Percentiles rank a stretch among this genome's conserved stretches.
Conservation (phyloP, 2,797 vertebrate species). For the Pseudopleuronectes americanus region DNA sequence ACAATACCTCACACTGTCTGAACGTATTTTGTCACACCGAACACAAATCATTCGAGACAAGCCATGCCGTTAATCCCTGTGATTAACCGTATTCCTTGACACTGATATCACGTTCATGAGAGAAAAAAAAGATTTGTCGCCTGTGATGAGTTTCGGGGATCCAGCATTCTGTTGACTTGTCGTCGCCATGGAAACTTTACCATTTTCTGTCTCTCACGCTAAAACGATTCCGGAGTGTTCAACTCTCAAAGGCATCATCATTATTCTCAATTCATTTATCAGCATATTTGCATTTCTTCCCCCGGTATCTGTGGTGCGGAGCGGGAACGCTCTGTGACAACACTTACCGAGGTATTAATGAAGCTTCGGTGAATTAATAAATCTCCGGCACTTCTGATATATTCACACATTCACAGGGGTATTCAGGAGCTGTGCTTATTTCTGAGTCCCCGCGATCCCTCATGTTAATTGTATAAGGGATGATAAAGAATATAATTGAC, state of each 20-base stretch:
- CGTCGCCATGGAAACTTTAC: slow-evolving; percentile 42
- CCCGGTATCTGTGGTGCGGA: slow-evolving; percentile 24
- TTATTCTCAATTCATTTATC: slow-evolving; percentile 44
- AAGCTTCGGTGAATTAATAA: slow-evolving; percentile 66
- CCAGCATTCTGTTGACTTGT: background rate
- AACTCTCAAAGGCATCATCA: slow-evolving; percentile 39
- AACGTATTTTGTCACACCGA: background rate
- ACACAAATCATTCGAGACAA: slow-evolving; percentile 1
- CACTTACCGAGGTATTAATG: slow-evolving; percentile 55
- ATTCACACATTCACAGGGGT: slow-evolving; percentile 62
- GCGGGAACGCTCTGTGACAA: slow-evolving; percentile 35
- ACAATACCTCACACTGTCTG: background rate
- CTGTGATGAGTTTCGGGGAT: slow-evolving; percentile 20
- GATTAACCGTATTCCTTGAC: slow-evolving; percentile 19
- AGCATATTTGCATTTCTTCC: slow-evolving; percentile 51
- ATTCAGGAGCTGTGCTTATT: slow-evolving; percentile 32
- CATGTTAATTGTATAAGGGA: slow-evolving; percentile 55
- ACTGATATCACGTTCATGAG: slow-evolving; percentile 1
- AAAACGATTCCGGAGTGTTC: slow-evolving; percentile 20
- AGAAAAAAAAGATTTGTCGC: background rate
- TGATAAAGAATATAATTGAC: slow-evolving; percentile 57
- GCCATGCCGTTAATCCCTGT: slow-evolving; percentile 3
- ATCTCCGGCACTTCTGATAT: slow-evolving; percentile 49
- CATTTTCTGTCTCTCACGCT: background rate
- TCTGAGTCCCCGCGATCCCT: slow-evolving; percentile 38